Evolutionary conservation across 2,797 vertebrate species (phyloP).

Genomic region (Sebastes diaconus): DNA sequence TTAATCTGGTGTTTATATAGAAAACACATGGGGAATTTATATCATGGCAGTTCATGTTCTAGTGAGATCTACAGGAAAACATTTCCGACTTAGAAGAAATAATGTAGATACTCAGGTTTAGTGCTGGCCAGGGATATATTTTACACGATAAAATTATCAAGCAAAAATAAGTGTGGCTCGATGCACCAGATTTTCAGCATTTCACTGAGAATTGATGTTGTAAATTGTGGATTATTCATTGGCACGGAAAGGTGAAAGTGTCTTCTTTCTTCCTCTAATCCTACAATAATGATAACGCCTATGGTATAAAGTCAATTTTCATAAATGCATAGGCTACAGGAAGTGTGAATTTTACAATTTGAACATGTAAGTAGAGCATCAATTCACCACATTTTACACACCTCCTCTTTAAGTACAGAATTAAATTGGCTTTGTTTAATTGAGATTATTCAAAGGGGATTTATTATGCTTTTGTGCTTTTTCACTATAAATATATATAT

Average conservation of each 20-base stretch:
- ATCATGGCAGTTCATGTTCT: background rate
- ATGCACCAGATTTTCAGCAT: background rate
- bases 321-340: background rate
- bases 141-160: background rate
- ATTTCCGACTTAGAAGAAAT: background rate
- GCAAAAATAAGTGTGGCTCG: background rate
- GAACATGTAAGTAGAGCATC: background rate
- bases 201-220: background rate
- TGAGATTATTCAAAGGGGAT: too few relatives aligned
- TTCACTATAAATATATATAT: too few relatives aligned
- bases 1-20: constrained; percentile 41
- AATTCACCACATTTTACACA: background rate
- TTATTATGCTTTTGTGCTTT: too few relatives aligned
- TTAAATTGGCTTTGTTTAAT: background rate
- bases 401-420: background rate
- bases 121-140: background rate
- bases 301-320: background rate
- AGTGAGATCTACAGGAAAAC: background rate
- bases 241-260: background rate
- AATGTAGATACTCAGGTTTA: background rate
- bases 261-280: background rate
- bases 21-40: constrained; percentile 44
- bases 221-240: background rate
- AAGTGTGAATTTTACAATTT: background rate
- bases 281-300: background rate